Base-by-base conservation (phyloP, 2,888 invertebrate species). In the Acrobasis consociella region DNA sequence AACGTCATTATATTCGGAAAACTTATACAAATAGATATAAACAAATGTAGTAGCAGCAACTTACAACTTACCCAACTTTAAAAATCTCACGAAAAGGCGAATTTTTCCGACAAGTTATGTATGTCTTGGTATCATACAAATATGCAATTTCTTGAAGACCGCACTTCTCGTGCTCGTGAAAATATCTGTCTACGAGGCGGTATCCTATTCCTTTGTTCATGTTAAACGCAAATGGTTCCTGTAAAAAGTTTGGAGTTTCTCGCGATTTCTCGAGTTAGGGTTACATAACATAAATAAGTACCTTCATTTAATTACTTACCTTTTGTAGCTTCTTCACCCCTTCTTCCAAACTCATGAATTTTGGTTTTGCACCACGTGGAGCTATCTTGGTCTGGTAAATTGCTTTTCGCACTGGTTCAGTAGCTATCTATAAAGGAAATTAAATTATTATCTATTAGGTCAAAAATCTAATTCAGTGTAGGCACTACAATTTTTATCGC, bases 141-240 rank as follows among this genome's bases (percentile, higher is more conserved):
- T 83, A 93, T 50, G 84, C 83, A 53, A 96, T 95, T 76, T 95
- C 95, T 62, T 93, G 93, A 10, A 96, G 83, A 0, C 94, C 94
- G 77, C 96, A 96, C 75, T 96, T 96, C 77, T 96, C 95, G 65
- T 93, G 93, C 73, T 96, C 96, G 37, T 87, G 86, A 77, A 94
- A 96, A 15, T 93, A 93, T 71, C 94, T 93, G 62, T 93, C 92
- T 5, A 95, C 91, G 0, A 95, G 72, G 76, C 93, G 93, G 76
- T 95, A 95, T 0, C 94, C 94, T 5, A 89, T 82, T 1, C 94
- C 93, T 2, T 86, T 70, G 70, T 94, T 94, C 75, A 94, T 94
- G 75, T 95, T 93, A 68, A 95, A 95, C 0, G 94, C 95, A 71
- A 94, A 95, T 2, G 94, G 92, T 63, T 93, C 94, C 77, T 93